phyloP scores from a whole-genome alignment of 92 coral and sea anemone species.

The Pocillopora meandrina region DNA sequence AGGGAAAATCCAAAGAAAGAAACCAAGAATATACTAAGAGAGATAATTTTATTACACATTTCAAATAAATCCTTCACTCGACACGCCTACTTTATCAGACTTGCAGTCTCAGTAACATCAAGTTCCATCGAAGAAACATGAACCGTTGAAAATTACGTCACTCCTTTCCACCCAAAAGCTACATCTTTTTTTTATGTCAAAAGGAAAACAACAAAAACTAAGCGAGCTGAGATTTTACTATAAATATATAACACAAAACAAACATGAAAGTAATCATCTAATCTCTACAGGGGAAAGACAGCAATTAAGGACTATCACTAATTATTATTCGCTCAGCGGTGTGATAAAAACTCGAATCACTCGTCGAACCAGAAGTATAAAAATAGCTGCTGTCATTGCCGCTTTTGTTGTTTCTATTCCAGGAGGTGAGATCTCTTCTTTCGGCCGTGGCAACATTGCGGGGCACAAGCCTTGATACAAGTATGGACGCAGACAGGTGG shows the following conservation, averaged over 20 bases:
- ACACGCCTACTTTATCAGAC: constrained; percentile 24
- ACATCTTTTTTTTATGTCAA: constrained; percentile 29
- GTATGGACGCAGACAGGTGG: constrained; percentile 99
- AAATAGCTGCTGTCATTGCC: constrained; percentile 43
- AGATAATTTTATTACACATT: constrained; percentile 44
- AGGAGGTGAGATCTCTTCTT: constrained; percentile 82
- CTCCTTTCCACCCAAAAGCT: constrained; percentile 29
- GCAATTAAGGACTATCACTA: constrained; percentile 12
- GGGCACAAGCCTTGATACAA: constrained; percentile 98
- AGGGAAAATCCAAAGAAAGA: background rate
- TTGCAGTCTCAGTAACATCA: background rate
- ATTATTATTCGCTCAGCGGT: constrained; percentile 34
- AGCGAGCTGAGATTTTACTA: constrained; percentile 23
- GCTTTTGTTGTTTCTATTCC: constrained; percentile 37
- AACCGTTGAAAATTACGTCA: constrained; percentile 1
- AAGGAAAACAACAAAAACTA: constrained; percentile 43
- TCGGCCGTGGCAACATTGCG: constrained; percentile 90
- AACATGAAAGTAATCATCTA: constrained; percentile 14
- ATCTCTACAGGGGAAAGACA: constrained; percentile 9
- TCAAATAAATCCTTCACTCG: constrained; percentile 38
- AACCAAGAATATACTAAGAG: constrained; percentile 37
- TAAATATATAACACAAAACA: constrained; percentile 40
- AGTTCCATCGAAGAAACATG: background rate
- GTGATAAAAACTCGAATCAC: constrained; percentile 37
- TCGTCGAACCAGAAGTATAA: constrained; percentile 66